A percentile compares a stretch with the other conserved stretches of the same genome.
These are phyloP conservation scores for Setipinna tenuifilis DNA, from an alignment of 2,797 vertebrate species.

Conservation along the genomic window DNA sequence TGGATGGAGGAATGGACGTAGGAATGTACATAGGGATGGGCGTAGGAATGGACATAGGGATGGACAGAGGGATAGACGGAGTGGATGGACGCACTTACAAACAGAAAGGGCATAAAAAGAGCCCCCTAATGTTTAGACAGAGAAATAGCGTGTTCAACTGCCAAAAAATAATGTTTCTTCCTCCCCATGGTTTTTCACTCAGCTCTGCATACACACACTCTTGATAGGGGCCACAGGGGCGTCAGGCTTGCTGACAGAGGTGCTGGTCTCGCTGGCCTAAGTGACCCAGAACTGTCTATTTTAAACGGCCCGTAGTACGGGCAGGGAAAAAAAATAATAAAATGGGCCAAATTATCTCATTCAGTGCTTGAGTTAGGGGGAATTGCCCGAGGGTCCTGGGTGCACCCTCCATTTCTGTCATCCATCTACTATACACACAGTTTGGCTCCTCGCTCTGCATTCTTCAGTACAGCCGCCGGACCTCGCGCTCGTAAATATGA, in stretches of 20 bases:
- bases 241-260: not conserved
- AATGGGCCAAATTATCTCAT: slow-evolving; percentile 67
- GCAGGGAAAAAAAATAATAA: slow-evolving; percentile 59
- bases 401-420: not conserved
- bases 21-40: too few species aligned
- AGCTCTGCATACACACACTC: not conserved
- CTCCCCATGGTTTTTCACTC: not conserved
- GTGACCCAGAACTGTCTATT: not conserved
- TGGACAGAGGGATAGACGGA: too few species aligned
- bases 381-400: not conserved
- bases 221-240: not conserved
- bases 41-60: too few species aligned
- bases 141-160: not conserved
- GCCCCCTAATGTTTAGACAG: not conserved
- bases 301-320: not conserved
- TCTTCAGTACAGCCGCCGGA: slow-evolving; percentile 58
- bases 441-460: slow-evolving; percentile 57
- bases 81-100: too few species aligned
- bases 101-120: too few species aligned
- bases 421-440: slow-evolving; percentile 42
- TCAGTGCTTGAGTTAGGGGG: slow-evolving; percentile 59
- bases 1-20: too few species aligned
- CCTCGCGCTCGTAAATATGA: slow-evolving; percentile 51
- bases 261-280: not conserved
- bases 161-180: not conserved